Conservation (phyloP, 2,888 invertebrate species). For the Charanyca ferruginea region DNA sequence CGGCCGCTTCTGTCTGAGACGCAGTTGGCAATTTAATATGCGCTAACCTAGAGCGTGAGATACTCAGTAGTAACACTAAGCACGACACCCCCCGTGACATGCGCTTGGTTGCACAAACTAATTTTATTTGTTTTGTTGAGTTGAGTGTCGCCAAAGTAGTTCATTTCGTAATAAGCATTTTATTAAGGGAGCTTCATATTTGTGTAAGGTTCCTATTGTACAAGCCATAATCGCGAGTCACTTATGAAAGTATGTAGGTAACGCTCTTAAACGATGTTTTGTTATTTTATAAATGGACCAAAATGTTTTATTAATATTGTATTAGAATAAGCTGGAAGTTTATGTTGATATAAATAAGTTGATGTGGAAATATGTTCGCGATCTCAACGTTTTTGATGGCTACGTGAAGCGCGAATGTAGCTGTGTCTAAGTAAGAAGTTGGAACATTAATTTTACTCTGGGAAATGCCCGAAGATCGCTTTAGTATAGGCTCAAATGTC, state of each 20-base stretch:
- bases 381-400: constrained; percentile 37
- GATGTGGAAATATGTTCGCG: constrained; percentile 24
- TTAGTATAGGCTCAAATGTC: not conserved
- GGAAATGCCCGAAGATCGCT: not conserved
- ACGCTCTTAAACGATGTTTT: constrained; percentile 39
- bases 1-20: no score
- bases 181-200: constrained; percentile 20
- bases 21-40: no score
- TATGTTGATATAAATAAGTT: constrained; percentile 5
- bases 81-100: not conserved
- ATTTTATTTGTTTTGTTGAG: not conserved
- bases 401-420: not conserved
- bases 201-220: constrained; percentile 57
- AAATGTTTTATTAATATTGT: constrained; percentile 49
- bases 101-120: constrained; percentile 9
- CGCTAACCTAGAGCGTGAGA: not conserved
- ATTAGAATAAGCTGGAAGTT: constrained; percentile 35
- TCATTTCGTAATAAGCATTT: constrained; percentile 24
- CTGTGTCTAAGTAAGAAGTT: not conserved
- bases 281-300: constrained; percentile 61
- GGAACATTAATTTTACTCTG: not conserved
- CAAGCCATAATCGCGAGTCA: constrained; percentile 65
- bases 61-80: no score
- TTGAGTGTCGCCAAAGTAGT: constrained; percentile 23
- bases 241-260: constrained; percentile 34